Conservation (phyloP, 2,888 invertebrate species). For the Pedicia rivosa region DNA sequence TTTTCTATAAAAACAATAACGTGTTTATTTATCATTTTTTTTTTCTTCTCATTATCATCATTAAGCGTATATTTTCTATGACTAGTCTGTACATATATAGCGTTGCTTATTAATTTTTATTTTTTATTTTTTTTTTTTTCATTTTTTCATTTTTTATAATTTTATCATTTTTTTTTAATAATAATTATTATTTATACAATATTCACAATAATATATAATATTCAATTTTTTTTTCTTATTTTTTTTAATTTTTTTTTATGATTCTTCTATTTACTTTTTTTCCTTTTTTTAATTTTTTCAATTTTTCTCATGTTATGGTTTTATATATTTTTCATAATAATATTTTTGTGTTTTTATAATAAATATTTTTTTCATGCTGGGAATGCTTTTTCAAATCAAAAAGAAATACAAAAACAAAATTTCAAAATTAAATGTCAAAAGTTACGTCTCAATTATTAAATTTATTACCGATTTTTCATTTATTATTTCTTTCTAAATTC, state of each 20-base stretch:
- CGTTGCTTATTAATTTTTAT: conserved; percentile 8
- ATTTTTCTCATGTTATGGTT: not conserved
- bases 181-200: too few relatives aligned
- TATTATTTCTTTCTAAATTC: too few relatives aligned
- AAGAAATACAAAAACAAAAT: too few relatives aligned
- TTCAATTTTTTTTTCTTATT: not conserved
- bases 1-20: conserved; percentile 8
- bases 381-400: too few relatives aligned
- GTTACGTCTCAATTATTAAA: too few relatives aligned
- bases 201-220: too few relatives aligned
- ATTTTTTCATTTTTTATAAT: not conserved
- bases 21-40: conserved; percentile 6
- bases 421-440: too few relatives aligned
- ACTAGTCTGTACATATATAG: conserved; percentile 10
- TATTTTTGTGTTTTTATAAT: too few relatives aligned
- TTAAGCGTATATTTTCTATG: conserved; percentile 9
- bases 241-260: not conserved
- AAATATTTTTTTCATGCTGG: too few relatives aligned
- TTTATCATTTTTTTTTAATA: conserved; percentile 3
- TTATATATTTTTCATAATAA: too few relatives aligned
- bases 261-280: conserved; percentile 1
- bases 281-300: conserved; percentile 5
- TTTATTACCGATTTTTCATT: too few relatives aligned
- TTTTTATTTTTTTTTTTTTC: conserved; percentile 3
- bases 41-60: conserved; percentile 2